Base-by-base conservation (phyloP, 2,797 vertebrate species). In the Peromyscus eremicus region DNA sequence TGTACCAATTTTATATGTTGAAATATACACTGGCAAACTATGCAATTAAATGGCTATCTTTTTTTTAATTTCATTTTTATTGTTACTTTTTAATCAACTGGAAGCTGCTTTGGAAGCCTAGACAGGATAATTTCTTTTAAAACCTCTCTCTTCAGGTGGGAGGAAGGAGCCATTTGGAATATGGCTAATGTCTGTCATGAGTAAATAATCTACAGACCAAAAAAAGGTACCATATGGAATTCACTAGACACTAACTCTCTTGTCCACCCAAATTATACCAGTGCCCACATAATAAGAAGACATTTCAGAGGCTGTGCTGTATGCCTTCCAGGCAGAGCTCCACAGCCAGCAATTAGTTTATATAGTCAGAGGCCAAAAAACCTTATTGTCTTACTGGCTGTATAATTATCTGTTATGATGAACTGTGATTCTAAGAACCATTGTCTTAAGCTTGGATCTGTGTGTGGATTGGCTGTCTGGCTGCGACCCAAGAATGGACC, bases 321-420 rank as follows among this genome's bases (percentile, higher is more conserved):
- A 94, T 98, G 98, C 98, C 98, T 99, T 98, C 98, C 98, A 98
- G 98, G 98, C 98, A 98, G 97, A 98, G 98, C 97, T 98, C 97
- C 96, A 97, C 98, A 98, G 98, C 97, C 98, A 97, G 98, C 98
- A 99, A 99, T 99, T 99, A 99, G 98, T 98, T 98, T 98, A 98
- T 98, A 98, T 96, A 98, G 98, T 98, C 97, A 98, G 98, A 98
- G 98, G 98, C 98, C 98, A 98, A 98, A 98, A 98, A 98, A 98
- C 97, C 96, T 97, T 98, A 99, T 99, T 98, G 99, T 99, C 98
- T 99, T 98, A 97, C 98, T 98, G 98, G 98, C 97, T 98, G 97
- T 99, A 98, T 99, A 99, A 99, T 99, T 98, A 99, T 98, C 98
- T 99, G 98, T 99, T 99, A 98, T 99, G 98, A 98, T 99, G 98